Percentiles rank a stretch among this genome's conserved stretches.
These are phyloP conservation scores for Crocallis elinguaria DNA, from an alignment of 2,888 invertebrate genomes.

Conservation along the genomic window DNA sequence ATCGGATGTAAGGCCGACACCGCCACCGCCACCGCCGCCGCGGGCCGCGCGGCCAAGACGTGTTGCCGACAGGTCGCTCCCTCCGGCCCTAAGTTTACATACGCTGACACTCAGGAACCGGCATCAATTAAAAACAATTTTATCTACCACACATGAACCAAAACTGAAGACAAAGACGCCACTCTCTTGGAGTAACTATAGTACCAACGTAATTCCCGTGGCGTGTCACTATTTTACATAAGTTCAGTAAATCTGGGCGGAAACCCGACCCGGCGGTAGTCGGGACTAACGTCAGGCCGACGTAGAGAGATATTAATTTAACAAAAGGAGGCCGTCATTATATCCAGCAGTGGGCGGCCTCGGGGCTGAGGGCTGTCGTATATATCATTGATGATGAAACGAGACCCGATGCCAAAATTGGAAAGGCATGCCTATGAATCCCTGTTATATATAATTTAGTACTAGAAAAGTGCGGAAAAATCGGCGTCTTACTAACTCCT, in stretches of 20 bases:
- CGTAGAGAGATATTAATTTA: constrained; percentile 4
- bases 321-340: constrained; percentile 12
- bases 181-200: background rate
- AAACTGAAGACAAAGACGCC: background rate
- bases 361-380: background rate
- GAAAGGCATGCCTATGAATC: too few species aligned
- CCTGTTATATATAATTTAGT: too few species aligned
- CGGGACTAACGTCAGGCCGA: background rate
- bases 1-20: background rate
- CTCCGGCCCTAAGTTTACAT: background rate
- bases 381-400: background rate
- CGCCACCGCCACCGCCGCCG: background rate
- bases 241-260: background rate
- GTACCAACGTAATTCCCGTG: background rate
- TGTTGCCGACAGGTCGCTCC: background rate
- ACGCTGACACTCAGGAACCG: background rate
- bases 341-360: background rate
- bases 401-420: background rate
- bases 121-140: background rate
- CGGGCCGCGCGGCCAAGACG: background rate
- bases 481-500: too few species aligned
- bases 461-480: too few species aligned
- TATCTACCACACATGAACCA: background rate
- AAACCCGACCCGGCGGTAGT: background rate
- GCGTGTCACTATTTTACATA: constrained; percentile 13